Percentiles rank a stretch among this genome's conserved stretches.
Conservation (phyloP, 2,113 vertebrate genomes). For the Brienomyrus brachyistius region DNA sequence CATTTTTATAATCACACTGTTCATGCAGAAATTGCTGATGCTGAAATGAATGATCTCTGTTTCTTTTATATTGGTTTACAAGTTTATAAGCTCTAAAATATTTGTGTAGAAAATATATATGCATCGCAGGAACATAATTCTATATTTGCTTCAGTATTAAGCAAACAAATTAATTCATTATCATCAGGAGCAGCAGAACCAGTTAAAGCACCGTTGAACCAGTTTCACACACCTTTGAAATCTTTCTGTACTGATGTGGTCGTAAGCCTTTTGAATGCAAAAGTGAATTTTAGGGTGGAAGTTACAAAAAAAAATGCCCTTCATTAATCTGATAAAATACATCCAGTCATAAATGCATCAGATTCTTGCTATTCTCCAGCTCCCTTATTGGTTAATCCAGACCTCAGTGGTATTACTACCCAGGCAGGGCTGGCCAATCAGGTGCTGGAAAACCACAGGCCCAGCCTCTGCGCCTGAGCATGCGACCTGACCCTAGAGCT, state of each 20-base stretch:
- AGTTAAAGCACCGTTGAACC: not conserved
- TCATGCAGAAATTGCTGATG: not conserved
- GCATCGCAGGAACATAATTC: not conserved
- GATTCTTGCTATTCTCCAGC: not conserved
- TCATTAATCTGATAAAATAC: not conserved
- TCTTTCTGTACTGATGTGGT: not conserved
- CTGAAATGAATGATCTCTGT: not conserved
- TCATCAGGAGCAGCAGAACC: not conserved
- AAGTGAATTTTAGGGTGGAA: not conserved
- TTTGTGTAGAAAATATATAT: not conserved
- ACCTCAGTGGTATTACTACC: not conserved
- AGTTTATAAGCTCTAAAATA: not conserved
- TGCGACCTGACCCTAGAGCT: slow-evolving; percentile 17
- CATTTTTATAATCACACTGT: not conserved
- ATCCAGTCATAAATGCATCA: not conserved
- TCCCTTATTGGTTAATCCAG: not conserved
- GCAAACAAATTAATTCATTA: not conserved
- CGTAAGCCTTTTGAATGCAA: not conserved
- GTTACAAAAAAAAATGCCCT: not conserved
- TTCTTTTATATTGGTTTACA: not conserved
- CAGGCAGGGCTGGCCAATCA: not conserved
- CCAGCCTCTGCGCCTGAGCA: not conserved
- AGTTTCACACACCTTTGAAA: not conserved
- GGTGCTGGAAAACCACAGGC: not conserved
- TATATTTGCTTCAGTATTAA: not conserved